These are phyloP conservation scores for Lophotriccus pileatus DNA, from an alignment of 2,797 vertebrate species.

Conservation along the genomic window DNA sequence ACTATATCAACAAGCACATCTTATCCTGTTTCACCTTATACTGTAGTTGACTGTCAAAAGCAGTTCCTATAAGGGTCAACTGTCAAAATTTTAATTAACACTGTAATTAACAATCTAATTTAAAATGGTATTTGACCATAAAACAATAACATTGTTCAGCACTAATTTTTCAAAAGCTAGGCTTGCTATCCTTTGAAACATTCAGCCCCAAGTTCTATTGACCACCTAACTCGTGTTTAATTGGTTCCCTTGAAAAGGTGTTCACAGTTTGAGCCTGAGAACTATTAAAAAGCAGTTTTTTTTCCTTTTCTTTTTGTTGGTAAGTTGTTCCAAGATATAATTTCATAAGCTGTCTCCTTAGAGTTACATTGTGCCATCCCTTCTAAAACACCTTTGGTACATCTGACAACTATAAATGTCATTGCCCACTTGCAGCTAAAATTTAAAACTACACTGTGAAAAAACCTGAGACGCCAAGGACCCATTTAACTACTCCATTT, in stretches of 20 bases:
- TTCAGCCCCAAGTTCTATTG: neutral
- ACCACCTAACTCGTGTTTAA: neutral
- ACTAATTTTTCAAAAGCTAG: neutral
- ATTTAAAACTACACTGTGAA: neutral
- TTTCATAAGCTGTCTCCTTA: neutral
- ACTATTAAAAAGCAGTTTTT: neutral
- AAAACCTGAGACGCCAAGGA: neutral
- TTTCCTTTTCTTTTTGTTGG: neutral
- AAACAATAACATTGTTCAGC: neutral
- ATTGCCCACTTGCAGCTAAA: neutral
- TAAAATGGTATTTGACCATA: neutral
- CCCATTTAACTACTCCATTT: neutral
- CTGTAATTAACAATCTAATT: neutral
- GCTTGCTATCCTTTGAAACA: neutral
- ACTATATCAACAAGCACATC: neutral
- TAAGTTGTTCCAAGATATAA: neutral
- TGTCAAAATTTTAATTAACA: neutral
- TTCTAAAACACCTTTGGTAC: neutral
- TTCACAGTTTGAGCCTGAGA: neutral
- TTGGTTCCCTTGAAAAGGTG: neutral
- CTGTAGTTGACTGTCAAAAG: neutral
- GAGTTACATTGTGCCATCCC: neutral
- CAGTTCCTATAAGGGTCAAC: neutral
- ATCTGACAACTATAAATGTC: neutral
- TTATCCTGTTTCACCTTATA: neutral